Evolutionary conservation across 2,797 vertebrate species (phyloP).

Genomic region (Staurois parvus): DNA sequence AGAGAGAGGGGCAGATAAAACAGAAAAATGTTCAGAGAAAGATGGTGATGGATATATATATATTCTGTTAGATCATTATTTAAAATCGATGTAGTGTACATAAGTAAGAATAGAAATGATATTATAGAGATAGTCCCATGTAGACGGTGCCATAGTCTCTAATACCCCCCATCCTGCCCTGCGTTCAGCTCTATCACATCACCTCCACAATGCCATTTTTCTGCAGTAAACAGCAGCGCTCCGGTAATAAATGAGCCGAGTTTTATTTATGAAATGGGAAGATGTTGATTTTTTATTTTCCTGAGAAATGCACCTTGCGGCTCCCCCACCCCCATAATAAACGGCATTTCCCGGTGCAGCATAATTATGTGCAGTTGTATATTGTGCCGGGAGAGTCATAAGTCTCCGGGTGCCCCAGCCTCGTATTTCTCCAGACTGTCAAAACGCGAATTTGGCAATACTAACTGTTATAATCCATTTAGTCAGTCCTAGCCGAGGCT

Average conservation of each 20-base stretch:
- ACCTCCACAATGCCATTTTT: background rate
- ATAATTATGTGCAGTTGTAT: background rate
- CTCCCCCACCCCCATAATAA: background rate
- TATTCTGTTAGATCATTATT: background rate
- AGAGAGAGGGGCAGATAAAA: no score
- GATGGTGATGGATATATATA: background rate
- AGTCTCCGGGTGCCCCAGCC: background rate
- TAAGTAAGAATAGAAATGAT: background rate
- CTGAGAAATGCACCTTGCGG: constrained; percentile 18
- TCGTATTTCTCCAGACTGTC: constrained; percentile 31
- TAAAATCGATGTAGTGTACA: constrained; percentile 9
- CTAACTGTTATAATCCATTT: constrained; percentile 36
- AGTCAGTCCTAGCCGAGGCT: constrained; percentile 30
- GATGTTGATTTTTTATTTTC: background rate
- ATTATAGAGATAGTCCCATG: no score
- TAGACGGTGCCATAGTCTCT: background rate
- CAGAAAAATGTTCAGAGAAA: constrained; percentile 1
- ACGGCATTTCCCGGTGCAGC: background rate
- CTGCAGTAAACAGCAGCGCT: background rate
- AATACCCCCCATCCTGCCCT: no score
- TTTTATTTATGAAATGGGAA: background rate
- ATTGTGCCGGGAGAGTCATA: background rate
- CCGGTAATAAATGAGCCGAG: background rate
- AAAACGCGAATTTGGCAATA: background rate
- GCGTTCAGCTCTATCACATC: no score